Conservation (phyloP, 2,797 vertebrate species). For the Cottoperca gobio region DNA sequence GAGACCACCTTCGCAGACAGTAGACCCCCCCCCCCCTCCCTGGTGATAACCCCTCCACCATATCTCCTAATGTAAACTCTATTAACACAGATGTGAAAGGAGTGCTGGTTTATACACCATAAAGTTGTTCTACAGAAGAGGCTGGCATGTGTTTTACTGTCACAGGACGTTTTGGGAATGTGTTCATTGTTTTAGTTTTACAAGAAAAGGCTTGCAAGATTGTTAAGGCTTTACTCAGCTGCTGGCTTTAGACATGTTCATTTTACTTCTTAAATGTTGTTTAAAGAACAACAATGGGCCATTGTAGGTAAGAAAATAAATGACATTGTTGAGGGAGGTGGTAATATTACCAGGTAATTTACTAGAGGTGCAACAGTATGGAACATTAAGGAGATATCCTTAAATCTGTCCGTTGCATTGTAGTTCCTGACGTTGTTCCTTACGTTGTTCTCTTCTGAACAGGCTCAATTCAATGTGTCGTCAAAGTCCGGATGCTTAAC, state of each 20-base stretch:
- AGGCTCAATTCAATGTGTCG: no score
- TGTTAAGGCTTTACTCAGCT: constrained; percentile 52
- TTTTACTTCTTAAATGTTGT: not conserved
- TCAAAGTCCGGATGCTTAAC: no score
- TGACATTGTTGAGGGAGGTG: no score
- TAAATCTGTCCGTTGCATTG: no score
- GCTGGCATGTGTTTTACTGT: constrained; percentile 53
- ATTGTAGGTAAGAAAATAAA: no score
- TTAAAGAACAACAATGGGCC: no score
- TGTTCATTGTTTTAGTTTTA: constrained; percentile 56
- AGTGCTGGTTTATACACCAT: constrained; percentile 65
- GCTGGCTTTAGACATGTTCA: constrained; percentile 25
- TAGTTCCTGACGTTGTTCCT: no score
- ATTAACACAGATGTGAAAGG: constrained; percentile 73
- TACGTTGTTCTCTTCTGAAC: no score
- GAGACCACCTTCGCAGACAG: constrained; percentile 61
- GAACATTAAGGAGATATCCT: no score
- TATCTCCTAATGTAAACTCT: constrained; percentile 77
- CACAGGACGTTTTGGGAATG: constrained; percentile 39
- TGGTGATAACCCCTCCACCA: constrained; percentile 64
- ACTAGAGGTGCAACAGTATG: no score
- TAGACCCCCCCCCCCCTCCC: not conserved
- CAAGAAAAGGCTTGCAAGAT: constrained; percentile 4
- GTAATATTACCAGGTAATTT: no score
- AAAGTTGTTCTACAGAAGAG: constrained; percentile 56